Percentiles rank a stretch among this genome's conserved stretches.
Conservation (phyloP, 2,113 vertebrate species). For the Triplophysa tibetana region DNA sequence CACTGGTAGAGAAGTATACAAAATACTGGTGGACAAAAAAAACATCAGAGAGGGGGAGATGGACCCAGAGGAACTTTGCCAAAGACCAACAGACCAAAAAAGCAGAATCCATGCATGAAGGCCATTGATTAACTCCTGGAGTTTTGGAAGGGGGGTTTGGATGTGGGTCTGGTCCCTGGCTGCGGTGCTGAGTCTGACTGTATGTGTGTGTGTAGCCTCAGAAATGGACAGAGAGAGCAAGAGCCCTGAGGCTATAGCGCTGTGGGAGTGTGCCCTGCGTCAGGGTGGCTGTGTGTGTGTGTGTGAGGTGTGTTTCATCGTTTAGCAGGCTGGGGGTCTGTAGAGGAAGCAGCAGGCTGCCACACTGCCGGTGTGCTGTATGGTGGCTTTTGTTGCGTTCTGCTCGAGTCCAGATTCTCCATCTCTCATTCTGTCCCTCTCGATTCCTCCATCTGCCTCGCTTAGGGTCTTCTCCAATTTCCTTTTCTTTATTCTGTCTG, state of each 20-base stretch:
- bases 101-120: constrained; percentile 52
- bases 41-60: constrained; percentile 30
- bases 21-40: constrained; percentile 13
- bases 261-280: constrained; percentile 55
- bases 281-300: constrained; percentile 51
- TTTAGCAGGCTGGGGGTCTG: constrained; percentile 73
- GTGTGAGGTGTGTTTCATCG: constrained; percentile 66
- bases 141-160: constrained; percentile 36
- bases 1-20: neutral
- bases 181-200: constrained; percentile 13
- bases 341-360: constrained; percentile 53
- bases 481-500: constrained; percentile 13
- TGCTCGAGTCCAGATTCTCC: constrained; percentile 60
- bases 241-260: constrained; percentile 48
- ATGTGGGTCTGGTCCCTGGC: constrained; percentile 43
- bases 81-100: constrained; percentile 53
- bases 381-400: constrained; percentile 70
- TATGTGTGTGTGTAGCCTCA: constrained; percentile 39
- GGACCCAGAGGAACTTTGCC: constrained; percentile 55
- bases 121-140: constrained; percentile 55
- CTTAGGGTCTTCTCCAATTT: constrained; percentile 23
- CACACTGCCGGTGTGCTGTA: constrained; percentile 57
- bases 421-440: constrained; percentile 36
- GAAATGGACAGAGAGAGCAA: constrained; percentile 48
- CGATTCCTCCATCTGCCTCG: constrained; percentile 39